Evolutionary conservation across 2,113 vertebrate genomes (phyloP).

Genomic region (Myocastor coypus): DNA sequence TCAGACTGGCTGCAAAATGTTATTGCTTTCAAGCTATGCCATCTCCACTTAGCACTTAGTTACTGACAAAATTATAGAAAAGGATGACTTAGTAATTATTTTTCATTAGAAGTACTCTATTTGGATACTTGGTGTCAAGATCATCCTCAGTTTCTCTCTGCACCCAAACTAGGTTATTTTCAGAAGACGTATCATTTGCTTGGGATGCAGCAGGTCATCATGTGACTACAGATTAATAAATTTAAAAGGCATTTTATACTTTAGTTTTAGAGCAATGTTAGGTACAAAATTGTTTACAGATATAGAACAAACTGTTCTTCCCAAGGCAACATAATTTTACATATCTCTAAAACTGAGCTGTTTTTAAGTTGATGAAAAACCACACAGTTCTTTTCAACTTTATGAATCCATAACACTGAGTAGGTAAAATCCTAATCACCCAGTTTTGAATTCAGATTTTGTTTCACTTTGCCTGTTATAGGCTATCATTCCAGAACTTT

Average conservation of each 20-base stretch:
- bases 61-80: constrained; percentile 32
- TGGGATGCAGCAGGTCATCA: neutral
- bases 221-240: constrained; percentile 8
- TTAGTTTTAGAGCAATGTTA: constrained; percentile 28
- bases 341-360: constrained; percentile 6
- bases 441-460: constrained; percentile 15
- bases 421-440: neutral
- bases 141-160: neutral
- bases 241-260: constrained; percentile 6
- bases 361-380: constrained; percentile 3
- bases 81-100: constrained; percentile 29
- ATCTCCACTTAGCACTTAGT: neutral
- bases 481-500: neutral
- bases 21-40: constrained; percentile 10
- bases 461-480: neutral
- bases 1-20: constrained; percentile 20
- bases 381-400: constrained; percentile 32
- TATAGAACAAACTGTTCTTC: neutral
- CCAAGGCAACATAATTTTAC: neutral
- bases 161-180: constrained; percentile 18
- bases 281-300: neutral
- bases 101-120: neutral
- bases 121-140: neutral
- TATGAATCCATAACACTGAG: constrained; percentile 20
- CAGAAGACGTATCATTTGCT: neutral